Conservation (phyloP, 2,113 vertebrate genomes). For the Tychaedon coryphoeus region DNA sequence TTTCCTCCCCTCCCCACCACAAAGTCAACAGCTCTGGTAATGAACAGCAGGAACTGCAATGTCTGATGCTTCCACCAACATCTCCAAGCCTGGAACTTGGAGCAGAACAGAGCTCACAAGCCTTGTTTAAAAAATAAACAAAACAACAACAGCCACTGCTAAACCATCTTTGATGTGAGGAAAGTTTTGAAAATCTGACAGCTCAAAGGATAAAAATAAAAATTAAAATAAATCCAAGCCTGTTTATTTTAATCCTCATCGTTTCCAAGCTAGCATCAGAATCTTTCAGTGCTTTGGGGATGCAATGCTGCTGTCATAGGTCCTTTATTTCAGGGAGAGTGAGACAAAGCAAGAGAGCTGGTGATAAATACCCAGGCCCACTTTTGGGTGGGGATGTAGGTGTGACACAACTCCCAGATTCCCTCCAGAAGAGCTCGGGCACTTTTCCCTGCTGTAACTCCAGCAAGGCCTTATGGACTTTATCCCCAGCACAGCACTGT, state of each 20-base stretch:
- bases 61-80: background rate
- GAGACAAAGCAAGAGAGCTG: background rate
- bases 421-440: background rate
- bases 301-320: fast-evolving
- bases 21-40: background rate
- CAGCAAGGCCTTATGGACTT: background rate
- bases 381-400: background rate
- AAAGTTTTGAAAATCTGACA: background rate
- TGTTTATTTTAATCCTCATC: background rate
- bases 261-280: background rate
- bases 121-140: background rate
- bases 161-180: background rate
- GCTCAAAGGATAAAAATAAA: background rate
- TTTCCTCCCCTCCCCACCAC: background rate
- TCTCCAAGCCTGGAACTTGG: background rate
- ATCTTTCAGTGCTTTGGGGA: background rate
- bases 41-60: background rate
- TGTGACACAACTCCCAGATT: background rate
- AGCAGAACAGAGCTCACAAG: background rate
- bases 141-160: background rate
- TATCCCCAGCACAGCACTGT: fast-evolving
- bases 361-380: background rate
- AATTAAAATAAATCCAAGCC: background rate
- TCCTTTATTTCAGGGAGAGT: background rate
- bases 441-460: background rate